A percentile compares a stretch with the other conserved stretches of the same genome.
These are phyloP conservation scores for Chrysocyon brachyurus DNA, from an alignment of 2,797 vertebrate genomes.

Conservation along the genomic window DNA sequence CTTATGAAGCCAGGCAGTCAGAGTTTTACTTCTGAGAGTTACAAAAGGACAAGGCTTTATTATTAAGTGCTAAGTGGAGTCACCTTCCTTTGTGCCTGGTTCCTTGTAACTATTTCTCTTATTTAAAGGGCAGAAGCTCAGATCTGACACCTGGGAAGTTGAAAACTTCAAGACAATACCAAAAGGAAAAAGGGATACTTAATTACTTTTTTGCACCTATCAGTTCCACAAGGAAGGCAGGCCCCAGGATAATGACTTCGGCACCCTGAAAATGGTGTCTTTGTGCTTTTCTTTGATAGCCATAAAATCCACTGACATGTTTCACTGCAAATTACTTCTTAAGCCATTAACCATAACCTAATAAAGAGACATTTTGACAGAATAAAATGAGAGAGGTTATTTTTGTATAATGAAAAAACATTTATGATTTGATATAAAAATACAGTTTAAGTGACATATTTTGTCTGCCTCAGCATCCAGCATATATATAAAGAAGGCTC, in stretches of 20 bases:
- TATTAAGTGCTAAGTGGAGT: not conserved
- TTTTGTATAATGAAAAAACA: constrained; percentile 72
- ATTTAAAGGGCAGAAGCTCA: constrained; percentile 67
- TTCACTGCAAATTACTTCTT: constrained; percentile 70
- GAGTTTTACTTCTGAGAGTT: constrained; percentile 50
- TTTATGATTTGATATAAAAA: constrained; percentile 78
- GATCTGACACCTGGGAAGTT: constrained; percentile 32
- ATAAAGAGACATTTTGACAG: constrained; percentile 70
- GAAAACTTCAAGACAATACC: constrained; percentile 24
- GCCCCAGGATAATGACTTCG: not conserved
- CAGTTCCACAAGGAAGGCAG: not conserved
- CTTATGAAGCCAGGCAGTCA: constrained; percentile 17
- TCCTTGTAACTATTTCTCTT: constrained; percentile 44
- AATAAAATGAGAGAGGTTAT: constrained; percentile 65
- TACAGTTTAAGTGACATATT: constrained; percentile 22
- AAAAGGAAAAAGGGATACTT: constrained; percentile 20
- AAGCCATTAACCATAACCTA: constrained; percentile 75
- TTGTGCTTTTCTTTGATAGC: constrained; percentile 40
- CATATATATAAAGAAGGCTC: not conserved
- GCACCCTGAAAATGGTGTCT: constrained; percentile 32
- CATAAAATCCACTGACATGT: constrained; percentile 71
- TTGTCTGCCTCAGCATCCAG: not conserved
- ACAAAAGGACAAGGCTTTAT: not conserved
- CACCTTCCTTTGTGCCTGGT: constrained; percentile 41
- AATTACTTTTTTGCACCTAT: constrained; percentile 51